Conservation (phyloP, 2,797 vertebrate species). For the Pterois miles region DNA sequence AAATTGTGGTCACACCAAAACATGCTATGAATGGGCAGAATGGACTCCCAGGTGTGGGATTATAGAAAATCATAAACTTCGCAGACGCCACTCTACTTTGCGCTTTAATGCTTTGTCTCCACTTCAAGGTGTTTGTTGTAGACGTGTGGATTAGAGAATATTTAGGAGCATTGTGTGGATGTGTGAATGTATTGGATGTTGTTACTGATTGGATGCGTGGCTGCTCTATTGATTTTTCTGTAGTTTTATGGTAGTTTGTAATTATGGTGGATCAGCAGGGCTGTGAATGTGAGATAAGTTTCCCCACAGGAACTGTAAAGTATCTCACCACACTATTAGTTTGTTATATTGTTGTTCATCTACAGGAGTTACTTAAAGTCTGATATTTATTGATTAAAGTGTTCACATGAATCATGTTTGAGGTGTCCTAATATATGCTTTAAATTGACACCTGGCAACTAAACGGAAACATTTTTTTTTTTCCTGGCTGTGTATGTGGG, state of each 20-base stretch:
- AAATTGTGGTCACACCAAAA: neutral
- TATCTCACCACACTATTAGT: neutral
- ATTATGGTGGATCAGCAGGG: constrained; percentile 18
- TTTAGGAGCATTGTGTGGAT: neutral
- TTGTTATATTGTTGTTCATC: neutral
- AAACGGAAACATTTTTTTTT: neutral
- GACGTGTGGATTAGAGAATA: neutral
- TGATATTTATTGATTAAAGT: neutral
- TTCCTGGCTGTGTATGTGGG: neutral
- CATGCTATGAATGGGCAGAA: neutral
- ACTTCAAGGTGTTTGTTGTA: neutral
- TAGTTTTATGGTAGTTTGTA: constrained; percentile 22
- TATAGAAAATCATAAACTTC: neutral
- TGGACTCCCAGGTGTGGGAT: neutral
- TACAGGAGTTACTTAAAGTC: neutral
- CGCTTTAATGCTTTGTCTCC: neutral
- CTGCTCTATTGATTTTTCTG: constrained; percentile 3
- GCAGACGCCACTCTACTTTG: neutral
- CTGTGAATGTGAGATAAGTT: neutral
- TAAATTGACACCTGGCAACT: neutral
- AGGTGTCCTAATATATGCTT: too few species aligned
- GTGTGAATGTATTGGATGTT: neutral
- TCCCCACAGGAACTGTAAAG: constrained; percentile 17
- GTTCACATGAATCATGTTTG: neutral
- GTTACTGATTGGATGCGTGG: neutral